Conservation (phyloP, 1,140 invertebrate species). For the Heliconius hermathena region DNA sequence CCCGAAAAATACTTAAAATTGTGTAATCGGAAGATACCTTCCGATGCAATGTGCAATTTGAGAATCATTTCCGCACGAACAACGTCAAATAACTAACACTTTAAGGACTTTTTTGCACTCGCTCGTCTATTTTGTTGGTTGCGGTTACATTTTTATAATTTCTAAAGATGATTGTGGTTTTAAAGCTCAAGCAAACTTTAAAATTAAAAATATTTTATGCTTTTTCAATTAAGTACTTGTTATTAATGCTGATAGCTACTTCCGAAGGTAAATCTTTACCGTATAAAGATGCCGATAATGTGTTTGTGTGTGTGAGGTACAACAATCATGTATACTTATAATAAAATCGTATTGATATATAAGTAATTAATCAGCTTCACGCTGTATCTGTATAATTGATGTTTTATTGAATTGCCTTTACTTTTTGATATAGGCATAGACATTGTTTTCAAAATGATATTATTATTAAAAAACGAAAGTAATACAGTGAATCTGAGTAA, state of each 20-base stretch:
- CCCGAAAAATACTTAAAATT: slow-evolving; percentile 42
- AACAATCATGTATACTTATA: not conserved
- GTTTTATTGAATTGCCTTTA: too few relatives aligned
- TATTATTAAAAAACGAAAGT: too few relatives aligned
- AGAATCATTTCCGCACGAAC: slow-evolving; percentile 78
- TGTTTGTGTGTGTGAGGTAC: not conserved
- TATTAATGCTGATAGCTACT: not conserved
- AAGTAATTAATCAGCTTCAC: too few relatives aligned
- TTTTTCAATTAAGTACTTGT: slow-evolving; percentile 12
- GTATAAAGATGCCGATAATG: not conserved
- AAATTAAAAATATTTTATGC: slow-evolving; percentile 37
- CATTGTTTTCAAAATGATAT: too few relatives aligned
- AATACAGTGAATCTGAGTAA: too few relatives aligned
- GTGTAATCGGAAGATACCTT: slow-evolving; percentile 62
- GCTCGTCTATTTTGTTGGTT: slow-evolving; percentile 55
- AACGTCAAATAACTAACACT: slow-evolving; percentile 64
- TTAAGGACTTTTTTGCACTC: slow-evolving; percentile 62
- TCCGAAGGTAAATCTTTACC: not conserved
- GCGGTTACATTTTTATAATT: slow-evolving; percentile 55
- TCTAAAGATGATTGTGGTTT: slow-evolving; percentile 28
- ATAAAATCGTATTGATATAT: too few relatives aligned
- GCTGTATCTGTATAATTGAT: too few relatives aligned
- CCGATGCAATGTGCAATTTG: slow-evolving; percentile 72
- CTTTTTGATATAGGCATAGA: too few relatives aligned
- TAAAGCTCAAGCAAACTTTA: slow-evolving; percentile 33